A percentile compares a stretch with the other conserved stretches of the same genome.
Evolutionary conservation across 2,888 invertebrate genomes (phyloP).

Genomic region (Dynastes grantii): DNA sequence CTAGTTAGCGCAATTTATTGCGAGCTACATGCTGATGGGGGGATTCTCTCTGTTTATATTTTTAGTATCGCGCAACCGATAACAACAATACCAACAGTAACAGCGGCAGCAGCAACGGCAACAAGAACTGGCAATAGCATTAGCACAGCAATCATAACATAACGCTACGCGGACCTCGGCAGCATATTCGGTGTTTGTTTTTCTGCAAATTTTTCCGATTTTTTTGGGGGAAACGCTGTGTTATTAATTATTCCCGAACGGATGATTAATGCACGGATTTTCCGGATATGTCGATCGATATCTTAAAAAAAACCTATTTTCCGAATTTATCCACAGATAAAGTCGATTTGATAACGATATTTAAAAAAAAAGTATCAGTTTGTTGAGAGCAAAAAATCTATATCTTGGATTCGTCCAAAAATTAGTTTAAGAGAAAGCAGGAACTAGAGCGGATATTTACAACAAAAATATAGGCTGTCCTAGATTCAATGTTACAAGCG

Average conservation of each 20-base stretch:
- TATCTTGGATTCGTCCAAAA: no score
- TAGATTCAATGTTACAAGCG: no score
- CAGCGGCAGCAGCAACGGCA: conserved; percentile 7
- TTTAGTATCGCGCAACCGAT: background rate
- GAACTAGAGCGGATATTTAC: no score
- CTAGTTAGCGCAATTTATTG: conserved; percentile 18
- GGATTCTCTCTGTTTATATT: conserved; percentile 32
- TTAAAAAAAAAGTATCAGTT: no score
- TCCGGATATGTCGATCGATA: background rate
- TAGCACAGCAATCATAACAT: background rate
- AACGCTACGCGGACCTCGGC: background rate
- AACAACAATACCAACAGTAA: conserved; percentile 10
- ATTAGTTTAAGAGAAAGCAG: no score
- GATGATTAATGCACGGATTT: conserved; percentile 39
- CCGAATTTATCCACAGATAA: background rate
- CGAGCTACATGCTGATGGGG: conserved; percentile 1
- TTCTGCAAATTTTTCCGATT: conserved; percentile 31
- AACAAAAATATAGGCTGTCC: no score
- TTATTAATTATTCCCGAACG: conserved; percentile 40
- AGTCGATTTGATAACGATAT: no score
- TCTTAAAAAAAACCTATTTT: conserved; percentile 3
- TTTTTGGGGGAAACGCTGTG: conserved; percentile 7
- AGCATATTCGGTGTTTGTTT: conserved; percentile 38
- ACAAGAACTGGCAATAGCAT: background rate
- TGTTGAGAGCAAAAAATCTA: no score